Evolutionary conservation across 2,113 vertebrate species (phyloP).

Genomic region (Platycercus adscitus): DNA sequence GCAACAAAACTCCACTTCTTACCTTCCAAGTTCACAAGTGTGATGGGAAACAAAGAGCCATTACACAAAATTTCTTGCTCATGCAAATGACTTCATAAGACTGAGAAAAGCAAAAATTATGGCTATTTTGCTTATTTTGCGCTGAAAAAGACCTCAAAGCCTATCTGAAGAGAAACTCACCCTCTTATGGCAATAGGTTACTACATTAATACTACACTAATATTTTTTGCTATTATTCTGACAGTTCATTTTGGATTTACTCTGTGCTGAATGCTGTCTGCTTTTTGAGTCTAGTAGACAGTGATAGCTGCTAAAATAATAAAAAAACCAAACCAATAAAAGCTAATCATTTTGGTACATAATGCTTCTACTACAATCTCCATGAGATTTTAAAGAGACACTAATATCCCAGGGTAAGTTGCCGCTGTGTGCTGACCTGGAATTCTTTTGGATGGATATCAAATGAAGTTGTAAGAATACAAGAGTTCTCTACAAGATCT

Average conservation of each 20-base stretch:
- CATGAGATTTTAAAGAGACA: neutral
- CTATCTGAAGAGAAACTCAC: neutral
- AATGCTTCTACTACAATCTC: neutral
- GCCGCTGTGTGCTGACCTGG: rapidly evolving
- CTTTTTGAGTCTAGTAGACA: neutral
- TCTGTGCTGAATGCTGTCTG: neutral
- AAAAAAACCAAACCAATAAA: neutral
- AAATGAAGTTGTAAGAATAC: neutral
- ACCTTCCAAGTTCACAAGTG: neutral
- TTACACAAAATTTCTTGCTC: neutral
- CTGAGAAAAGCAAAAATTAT: neutral
- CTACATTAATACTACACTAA: neutral
- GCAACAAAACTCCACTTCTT: neutral
- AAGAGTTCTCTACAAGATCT: neutral
- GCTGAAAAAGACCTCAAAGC: neutral
- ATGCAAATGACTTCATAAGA: neutral
- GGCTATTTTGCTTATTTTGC: neutral
- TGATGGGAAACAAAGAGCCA: neutral
- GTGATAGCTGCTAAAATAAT: neutral
- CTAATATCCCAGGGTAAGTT: neutral
- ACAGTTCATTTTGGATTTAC: neutral
- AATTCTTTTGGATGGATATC: neutral
- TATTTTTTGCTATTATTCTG: neutral
- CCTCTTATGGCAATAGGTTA: neutral
- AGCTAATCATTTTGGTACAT: neutral